Evolutionary conservation across 2,888 invertebrate species (phyloP).

Genomic region (Balanococcus diminutus): DNA sequence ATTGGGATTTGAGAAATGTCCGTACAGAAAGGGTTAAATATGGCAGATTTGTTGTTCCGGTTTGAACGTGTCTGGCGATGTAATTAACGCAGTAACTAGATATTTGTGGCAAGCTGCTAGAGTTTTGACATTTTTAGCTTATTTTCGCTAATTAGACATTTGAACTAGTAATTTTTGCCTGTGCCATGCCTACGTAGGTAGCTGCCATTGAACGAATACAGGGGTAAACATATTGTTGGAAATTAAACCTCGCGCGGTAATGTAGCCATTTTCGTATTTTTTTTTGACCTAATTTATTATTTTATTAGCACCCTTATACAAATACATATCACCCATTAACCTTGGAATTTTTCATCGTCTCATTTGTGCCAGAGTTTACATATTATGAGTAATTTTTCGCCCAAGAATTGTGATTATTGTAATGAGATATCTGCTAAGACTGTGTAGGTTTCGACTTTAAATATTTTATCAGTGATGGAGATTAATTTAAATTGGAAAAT

Average conservation of each 20-base stretch:
- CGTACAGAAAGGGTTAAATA: not conserved
- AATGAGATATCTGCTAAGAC: too few relatives aligned
- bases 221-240: not conserved
- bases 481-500: not conserved
- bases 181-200: not conserved
- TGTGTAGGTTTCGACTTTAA: too few relatives aligned
- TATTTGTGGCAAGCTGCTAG: not conserved
- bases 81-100: not conserved
- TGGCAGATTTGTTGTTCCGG: not conserved
- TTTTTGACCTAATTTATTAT: not conserved
- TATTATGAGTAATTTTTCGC: too few relatives aligned
- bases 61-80: not conserved
- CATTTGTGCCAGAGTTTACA: not conserved
- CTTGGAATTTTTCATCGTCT: not conserved
- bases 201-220: not conserved
- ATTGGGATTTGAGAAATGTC: not conserved
- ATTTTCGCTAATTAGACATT: constrained; percentile 33
- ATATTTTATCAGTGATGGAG: not conserved
- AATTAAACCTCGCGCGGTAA: not conserved
- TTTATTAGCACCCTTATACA: too few relatives aligned
- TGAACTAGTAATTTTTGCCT: not conserved
- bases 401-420: too few relatives aligned
- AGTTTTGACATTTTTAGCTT: constrained; percentile 36
- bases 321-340: not conserved
- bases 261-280: not conserved